phyloP scores from a whole-genome alignment of 2,888 invertebrate species.

The Xestoiulus laeticollis region DNA sequence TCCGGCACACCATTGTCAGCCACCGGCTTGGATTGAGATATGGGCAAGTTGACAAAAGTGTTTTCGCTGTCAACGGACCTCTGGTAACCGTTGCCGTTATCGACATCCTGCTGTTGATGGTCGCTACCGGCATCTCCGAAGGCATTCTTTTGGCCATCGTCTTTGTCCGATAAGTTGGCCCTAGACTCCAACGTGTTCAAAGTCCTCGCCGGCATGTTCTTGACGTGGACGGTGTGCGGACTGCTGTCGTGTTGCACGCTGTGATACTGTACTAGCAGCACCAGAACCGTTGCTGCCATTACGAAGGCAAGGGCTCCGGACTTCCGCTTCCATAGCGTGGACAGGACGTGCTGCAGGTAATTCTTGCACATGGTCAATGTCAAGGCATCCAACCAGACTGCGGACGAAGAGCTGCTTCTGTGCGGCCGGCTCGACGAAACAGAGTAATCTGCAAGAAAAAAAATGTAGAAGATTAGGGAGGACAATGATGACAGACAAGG shows the following conservation, averaged over 20 bases:
- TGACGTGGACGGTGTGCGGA: not conserved
- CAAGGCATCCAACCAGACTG: not conserved
- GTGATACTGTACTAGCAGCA: conserved; percentile 55
- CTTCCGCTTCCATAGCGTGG: conserved; percentile 55
- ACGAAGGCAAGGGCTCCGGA: conserved; percentile 48
- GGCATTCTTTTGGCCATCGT: not conserved
- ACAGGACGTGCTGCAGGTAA: conserved; percentile 52
- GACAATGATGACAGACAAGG: too few species aligned
- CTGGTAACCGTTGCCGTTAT: too few species aligned
- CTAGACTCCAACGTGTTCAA: conserved; percentile 42
- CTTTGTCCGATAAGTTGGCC: conserved; percentile 13
- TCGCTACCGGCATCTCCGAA: not conserved
- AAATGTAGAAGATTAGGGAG: not conserved
- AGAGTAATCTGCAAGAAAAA: not conserved
- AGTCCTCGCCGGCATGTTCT: conserved; percentile 29
- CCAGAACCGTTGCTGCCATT: conserved; percentile 49
- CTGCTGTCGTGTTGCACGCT: conserved; percentile 52
- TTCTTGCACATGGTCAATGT: conserved; percentile 48
- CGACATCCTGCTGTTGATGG: too few species aligned
- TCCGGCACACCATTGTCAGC: not conserved
- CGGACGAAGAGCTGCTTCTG: not conserved
- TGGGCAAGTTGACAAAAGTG: not conserved
- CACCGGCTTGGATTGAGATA: not conserved
- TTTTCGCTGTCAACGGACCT: not conserved
- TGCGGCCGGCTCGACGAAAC: not conserved